A percentile compares a stretch with the other conserved stretches of the same genome.
phyloP scores from a whole-genome alignment of 2,888 invertebrate genomes.

The Apantesis nais region DNA sequence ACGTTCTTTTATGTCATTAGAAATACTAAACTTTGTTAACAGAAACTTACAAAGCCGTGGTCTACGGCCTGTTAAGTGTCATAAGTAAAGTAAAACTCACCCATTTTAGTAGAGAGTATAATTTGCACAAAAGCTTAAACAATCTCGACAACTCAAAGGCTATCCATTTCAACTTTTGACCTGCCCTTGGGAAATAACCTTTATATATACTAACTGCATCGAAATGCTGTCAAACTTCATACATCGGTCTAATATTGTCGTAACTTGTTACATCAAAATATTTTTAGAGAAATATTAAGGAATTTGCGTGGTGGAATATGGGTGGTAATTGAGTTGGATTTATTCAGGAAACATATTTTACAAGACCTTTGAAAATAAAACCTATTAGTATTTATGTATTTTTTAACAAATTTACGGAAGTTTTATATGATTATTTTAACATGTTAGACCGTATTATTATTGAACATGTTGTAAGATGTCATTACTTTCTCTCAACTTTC shows the following conservation, averaged over 20 bases:
- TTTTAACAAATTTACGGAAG: background rate
- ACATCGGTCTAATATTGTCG: background rate
- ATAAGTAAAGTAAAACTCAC: background rate
- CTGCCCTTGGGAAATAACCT: constrained; percentile 21
- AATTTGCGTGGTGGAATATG: background rate
- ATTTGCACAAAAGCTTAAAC: constrained; percentile 12
- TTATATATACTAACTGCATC: constrained; percentile 15
- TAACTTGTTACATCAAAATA: background rate
- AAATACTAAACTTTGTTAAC: background rate
- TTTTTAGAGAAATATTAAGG: background rate
- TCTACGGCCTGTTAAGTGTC: background rate
- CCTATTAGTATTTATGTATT: no score
- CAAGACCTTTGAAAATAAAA: background rate
- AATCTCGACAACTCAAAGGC: constrained; percentile 16
- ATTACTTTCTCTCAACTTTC: background rate
- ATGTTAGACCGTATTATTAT: background rate
- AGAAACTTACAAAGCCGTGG: background rate
- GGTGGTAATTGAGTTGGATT: background rate
- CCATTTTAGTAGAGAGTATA: background rate
- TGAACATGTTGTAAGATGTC: background rate
- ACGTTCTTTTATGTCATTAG: background rate
- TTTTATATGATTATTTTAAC: background rate
- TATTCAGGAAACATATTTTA: constrained; percentile 1
- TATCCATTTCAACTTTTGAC: constrained; percentile 17
- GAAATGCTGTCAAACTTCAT: background rate